Evolutionary conservation across 2,113 vertebrate species (phyloP).

Genomic region (Periophthalmodon schlosseri): DNA sequence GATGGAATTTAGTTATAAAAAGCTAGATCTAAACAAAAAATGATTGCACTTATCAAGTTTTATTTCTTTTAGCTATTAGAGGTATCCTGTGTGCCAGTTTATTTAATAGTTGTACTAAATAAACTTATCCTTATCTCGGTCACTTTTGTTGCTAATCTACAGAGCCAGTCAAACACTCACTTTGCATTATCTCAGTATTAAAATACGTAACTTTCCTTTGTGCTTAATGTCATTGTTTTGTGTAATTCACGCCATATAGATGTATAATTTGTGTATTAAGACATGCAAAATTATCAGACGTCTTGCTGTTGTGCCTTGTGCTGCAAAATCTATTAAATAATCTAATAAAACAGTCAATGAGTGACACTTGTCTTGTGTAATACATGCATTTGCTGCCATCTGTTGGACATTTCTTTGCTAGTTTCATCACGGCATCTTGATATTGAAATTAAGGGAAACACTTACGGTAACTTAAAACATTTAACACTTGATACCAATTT

Average conservation of each 20-base stretch:
- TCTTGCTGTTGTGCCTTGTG: background rate
- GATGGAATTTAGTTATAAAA: no score
- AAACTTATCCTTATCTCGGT: background rate
- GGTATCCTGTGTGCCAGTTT: background rate
- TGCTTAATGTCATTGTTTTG: background rate
- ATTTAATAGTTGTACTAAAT: background rate
- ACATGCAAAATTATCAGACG: background rate
- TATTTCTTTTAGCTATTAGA: background rate
- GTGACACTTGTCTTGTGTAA: background rate
- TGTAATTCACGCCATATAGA: background rate
- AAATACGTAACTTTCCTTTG: background rate
- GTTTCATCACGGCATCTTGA: no score
- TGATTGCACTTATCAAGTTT: background rate
- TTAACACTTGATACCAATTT: no score
- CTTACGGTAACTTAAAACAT: no score
- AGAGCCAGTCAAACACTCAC: background rate
- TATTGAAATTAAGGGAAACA: no score
- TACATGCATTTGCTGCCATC: conserved; percentile 16
- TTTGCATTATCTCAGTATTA: background rate
- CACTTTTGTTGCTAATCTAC: background rate
- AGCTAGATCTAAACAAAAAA: background rate
- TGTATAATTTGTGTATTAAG: background rate
- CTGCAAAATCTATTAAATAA: background rate
- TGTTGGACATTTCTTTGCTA: conserved; percentile 3
- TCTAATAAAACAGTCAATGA: background rate